These are phyloP conservation scores for Sebastes paucispinis DNA, from an alignment of 2,797 vertebrate species.

Conservation along the genomic window DNA sequence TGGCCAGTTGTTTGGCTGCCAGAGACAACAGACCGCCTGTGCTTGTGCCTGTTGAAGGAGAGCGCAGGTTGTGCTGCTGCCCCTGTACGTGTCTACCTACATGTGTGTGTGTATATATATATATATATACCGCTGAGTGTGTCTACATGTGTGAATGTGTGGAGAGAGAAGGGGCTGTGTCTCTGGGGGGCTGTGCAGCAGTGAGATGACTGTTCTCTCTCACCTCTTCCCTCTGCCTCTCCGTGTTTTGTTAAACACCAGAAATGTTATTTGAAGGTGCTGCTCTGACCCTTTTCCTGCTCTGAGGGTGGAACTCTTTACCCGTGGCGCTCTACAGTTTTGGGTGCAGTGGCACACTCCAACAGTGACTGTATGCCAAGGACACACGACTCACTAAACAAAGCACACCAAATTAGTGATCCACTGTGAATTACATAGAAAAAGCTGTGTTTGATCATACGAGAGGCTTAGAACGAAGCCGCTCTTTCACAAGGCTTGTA, in stretches of 20 bases:
- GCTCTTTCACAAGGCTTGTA: not conserved
- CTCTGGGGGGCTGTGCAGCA: constrained; percentile 22
- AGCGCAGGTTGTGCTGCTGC: constrained; percentile 6
- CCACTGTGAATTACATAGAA: constrained; percentile 4
- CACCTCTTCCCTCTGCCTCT: constrained; percentile 35
- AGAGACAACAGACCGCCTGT: constrained; percentile 52
- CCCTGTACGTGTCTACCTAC: not conserved
- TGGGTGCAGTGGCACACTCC: constrained; percentile 23
- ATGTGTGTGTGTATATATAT: not conserved
- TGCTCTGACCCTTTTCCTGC: constrained; percentile 32
- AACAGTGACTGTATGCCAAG: constrained; percentile 25
- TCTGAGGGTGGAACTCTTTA: constrained; percentile 13
- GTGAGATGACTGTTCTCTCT: constrained; percentile 44
- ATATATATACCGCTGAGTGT: not conserved
- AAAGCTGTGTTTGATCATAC: constrained; percentile 8
- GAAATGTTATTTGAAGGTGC: constrained; percentile 61
- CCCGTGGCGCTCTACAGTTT: constrained; percentile 4
- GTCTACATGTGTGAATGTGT: constrained; percentile 17
- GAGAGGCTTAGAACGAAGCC: not conserved
- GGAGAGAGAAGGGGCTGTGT: constrained; percentile 31
- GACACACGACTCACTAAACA: constrained; percentile 37
- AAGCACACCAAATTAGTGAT: constrained; percentile 29
- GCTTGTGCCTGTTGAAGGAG: constrained; percentile 28
- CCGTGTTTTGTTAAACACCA: constrained; percentile 57
- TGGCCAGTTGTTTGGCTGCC: constrained; percentile 47